Conservation (phyloP, 2,888 invertebrate genomes). For the Meteorus colon region DNA sequence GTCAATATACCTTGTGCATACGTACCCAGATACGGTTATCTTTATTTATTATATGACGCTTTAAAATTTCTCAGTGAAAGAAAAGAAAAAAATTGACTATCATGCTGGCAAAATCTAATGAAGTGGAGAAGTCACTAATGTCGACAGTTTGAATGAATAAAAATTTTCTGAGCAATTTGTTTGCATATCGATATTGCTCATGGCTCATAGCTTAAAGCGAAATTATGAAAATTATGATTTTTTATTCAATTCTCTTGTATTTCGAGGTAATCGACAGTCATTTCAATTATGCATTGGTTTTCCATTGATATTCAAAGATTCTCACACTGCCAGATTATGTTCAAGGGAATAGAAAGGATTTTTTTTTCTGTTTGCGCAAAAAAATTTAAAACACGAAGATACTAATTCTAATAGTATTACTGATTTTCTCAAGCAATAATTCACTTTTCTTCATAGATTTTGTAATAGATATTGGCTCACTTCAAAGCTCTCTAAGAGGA, state of each 20-base stretch:
- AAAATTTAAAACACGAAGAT: slow-evolving; percentile 19
- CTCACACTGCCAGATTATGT: slow-evolving; percentile 25
- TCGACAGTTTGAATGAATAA: background rate
- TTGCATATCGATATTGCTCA: background rate
- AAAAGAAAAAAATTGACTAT: slow-evolving; percentile 3
- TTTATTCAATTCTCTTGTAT: slow-evolving; percentile 19
- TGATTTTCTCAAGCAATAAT: slow-evolving; percentile 45
- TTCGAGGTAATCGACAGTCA: slow-evolving; percentile 3
- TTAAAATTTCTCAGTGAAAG: background rate
- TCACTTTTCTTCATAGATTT: slow-evolving; percentile 40
- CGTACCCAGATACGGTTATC: background rate
- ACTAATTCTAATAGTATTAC: background rate
- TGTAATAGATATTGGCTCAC: slow-evolving; percentile 2
- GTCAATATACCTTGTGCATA: slow-evolving; percentile 21
- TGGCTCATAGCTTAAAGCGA: background rate
- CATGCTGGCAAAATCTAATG: background rate
- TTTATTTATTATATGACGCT: slow-evolving; percentile 1
- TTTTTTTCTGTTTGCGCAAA: slow-evolving; percentile 37
- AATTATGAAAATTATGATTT: background rate
- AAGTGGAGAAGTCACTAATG: background rate
- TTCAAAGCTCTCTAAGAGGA: slow-evolving; percentile 44
- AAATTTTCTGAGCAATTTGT: slow-evolving; percentile 1
- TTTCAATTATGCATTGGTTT: background rate
- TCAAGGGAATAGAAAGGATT: slow-evolving; percentile 14
- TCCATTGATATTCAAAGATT: slow-evolving; percentile 28